Conservation (phyloP, 2,797 vertebrate species). For the Parambassis ranga region DNA sequence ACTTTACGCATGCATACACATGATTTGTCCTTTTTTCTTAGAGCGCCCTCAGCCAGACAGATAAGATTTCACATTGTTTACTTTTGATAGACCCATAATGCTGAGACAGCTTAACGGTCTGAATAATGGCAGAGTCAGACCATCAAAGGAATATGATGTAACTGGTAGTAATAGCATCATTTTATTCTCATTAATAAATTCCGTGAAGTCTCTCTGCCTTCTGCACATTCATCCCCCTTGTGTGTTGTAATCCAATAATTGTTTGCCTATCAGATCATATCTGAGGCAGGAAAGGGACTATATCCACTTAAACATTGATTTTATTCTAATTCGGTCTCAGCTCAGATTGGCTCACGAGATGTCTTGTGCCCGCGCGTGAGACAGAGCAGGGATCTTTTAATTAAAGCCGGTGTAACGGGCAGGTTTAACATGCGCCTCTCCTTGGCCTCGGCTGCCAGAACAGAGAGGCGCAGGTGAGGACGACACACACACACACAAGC, state of each 20-base stretch:
- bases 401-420: slow-evolving; percentile 73
- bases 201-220: slow-evolving; percentile 36
- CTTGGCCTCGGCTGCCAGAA: slow-evolving; percentile 81
- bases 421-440: slow-evolving; percentile 82
- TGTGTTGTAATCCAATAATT: slow-evolving; percentile 66
- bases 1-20: slow-evolving; percentile 7
- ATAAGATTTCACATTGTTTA: slow-evolving; percentile 21
- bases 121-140: slow-evolving; percentile 1
- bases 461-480: slow-evolving; percentile 78
- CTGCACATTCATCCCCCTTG: slow-evolving; percentile 33
- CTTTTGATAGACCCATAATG: slow-evolving; percentile 10
- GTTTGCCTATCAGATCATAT: slow-evolving; percentile 60
- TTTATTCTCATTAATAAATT: slow-evolving; percentile 55
- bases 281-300: slow-evolving; percentile 23
- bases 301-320: slow-evolving; percentile 60
- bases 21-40: slow-evolving; percentile 1
- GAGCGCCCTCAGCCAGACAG: not conserved
- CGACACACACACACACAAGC: slow-evolving; percentile 17
- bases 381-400: slow-evolving; percentile 67
- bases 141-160: slow-evolving; percentile 27
- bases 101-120: slow-evolving; percentile 37
- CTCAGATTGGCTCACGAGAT: slow-evolving; percentile 80
- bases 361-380: slow-evolving; percentile 71
- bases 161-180: slow-evolving; percentile 37
- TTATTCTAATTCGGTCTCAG: slow-evolving; percentile 71